A percentile compares a stretch with the other conserved stretches of the same genome.
Evolutionary conservation across 2,113 vertebrate genomes (phyloP).

Genomic region (Sitta europaea): DNA sequence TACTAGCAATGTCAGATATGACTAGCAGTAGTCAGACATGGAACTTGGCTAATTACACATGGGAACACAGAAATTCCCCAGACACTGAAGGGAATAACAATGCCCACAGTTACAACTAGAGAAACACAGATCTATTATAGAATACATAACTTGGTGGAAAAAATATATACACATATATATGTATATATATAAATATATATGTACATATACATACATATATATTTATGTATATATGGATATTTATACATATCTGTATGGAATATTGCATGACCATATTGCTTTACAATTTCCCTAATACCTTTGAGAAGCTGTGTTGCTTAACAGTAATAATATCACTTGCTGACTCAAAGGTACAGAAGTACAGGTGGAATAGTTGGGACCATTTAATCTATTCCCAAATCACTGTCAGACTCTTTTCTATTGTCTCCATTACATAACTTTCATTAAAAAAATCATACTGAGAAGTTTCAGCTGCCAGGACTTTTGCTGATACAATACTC

Average conservation of each 20-base stretch:
- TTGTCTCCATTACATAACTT: background rate
- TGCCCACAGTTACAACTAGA: background rate
- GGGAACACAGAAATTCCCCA: constrained; percentile 2
- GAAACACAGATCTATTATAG: background rate
- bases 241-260: background rate
- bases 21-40: constrained; percentile 18
- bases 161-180: no score
- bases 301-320: background rate
- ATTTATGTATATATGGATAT: background rate
- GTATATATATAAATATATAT: no score
- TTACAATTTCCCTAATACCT: background rate
- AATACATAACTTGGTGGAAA: background rate
- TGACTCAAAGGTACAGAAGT: background rate
- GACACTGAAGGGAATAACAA: background rate
- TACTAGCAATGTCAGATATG: constrained; percentile 25
- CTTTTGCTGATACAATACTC: background rate
- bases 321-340: background rate
- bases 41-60: constrained; percentile 8
- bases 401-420: background rate
- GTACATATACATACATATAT: no score
- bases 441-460: background rate
- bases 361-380: background rate
- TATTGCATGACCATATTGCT: background rate
- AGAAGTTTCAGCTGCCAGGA: background rate
- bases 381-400: background rate